phyloP scores from a whole-genome alignment of 2,113 vertebrate species.

The Ovibos moschatus region DNA sequence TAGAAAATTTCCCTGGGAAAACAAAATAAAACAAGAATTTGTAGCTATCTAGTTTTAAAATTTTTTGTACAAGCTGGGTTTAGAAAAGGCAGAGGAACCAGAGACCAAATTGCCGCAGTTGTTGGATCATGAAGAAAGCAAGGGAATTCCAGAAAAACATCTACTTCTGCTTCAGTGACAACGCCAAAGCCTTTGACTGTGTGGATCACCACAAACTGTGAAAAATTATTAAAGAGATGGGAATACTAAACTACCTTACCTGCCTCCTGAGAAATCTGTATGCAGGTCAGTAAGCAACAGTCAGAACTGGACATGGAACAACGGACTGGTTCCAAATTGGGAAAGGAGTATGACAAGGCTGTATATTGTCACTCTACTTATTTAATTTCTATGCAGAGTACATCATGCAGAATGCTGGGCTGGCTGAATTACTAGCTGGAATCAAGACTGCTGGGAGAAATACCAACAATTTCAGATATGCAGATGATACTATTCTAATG shows the following conservation, averaged over 20 bases:
- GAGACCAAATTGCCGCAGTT: not conserved
- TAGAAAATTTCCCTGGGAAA: not conserved
- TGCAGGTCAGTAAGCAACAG: not conserved
- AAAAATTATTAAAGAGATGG: not conserved
- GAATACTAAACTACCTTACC: not conserved
- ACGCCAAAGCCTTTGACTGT: not conserved
- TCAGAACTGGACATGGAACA: not conserved
- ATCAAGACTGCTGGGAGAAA: not conserved
- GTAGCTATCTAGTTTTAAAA: constrained; percentile 27
- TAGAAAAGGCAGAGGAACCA: not conserved
- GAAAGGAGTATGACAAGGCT: not conserved
- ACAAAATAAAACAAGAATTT: constrained; percentile 43
- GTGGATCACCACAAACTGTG: not conserved
- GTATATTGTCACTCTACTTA: not conserved
- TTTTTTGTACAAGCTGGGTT: not conserved
- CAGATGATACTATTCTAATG: not conserved
- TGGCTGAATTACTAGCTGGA: not conserved
- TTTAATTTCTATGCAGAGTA: not conserved
- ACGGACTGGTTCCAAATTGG: not conserved
- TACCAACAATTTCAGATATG: not conserved
- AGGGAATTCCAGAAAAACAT: not conserved
- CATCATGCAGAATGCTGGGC: not conserved
- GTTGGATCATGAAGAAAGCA: not conserved
- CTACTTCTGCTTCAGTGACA: not conserved
- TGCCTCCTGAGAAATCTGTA: not conserved